Evolutionary conservation across 2,888 invertebrate genomes (phyloP), one percentile per base, ranked within the genome.

Genomic region (Apodemia hepburni): DNA sequence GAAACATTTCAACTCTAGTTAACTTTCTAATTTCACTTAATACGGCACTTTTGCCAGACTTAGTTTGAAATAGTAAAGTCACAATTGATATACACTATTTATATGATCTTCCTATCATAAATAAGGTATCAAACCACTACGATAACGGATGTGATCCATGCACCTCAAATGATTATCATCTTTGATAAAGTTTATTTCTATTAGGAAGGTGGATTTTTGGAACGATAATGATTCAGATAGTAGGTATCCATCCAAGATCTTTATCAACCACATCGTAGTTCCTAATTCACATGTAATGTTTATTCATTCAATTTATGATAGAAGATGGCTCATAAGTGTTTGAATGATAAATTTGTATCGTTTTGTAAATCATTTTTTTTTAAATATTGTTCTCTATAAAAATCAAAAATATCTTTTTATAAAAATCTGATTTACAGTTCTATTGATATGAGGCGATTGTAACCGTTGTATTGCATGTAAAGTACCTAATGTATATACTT

Each of bases 1-100:
- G 67, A 33, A 69, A 65, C 72, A 72, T 71, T 62, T 22, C 49
- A 54, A 54, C 27, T 54, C 11, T 54, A 6, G 18, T 3, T 54
- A 27, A 27, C 27, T 54, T 27, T 11, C 6, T 29, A 51, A 54
- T 27, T 27, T 45, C 33, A 6, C 27, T 29, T 15, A 15, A 12
- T 22, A 22, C 54, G n/a, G 15, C 54, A 0, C 22, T 12, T 12
- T 0, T 15, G 15, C 27, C 54, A 27, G 54, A 27, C 3, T 51
- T 22, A 11, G 3, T 54, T 54, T 54, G 27, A 27, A 54, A 7
- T 54, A 54, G 7, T 22, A 22, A 2, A 22, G 22, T 22, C 22
- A 54, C 22, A 54, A 15, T 54, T 6, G 6, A 27, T 15, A 15
- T 8, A 12, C 27, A 33, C 3, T 27, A 45, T 58, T 58, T 59